Evolutionary conservation across 1,140 invertebrate species (phyloP), one percentile per base, ranked within the genome.

Genomic region (Whitmania pigra): DNA sequence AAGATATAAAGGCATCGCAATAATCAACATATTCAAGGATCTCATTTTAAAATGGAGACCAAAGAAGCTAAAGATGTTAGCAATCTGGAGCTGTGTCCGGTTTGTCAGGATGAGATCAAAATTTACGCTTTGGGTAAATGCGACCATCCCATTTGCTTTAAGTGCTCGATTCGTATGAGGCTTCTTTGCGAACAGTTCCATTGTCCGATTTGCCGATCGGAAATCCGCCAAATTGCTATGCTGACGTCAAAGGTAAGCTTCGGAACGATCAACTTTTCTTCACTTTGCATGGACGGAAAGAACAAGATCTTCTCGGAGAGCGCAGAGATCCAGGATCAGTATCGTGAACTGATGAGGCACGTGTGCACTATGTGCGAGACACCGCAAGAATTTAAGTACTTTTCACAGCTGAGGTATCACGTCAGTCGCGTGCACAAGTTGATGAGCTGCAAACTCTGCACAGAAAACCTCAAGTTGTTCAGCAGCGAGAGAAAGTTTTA

Each of bases 401-500:
- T 96, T 78, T 82, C 83, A 60, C 85, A 85, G 71, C 85, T 97
- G 0, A 88, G 88, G 79, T 88, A 90, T 76, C 94, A 98, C 81
- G 89, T 96, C 85, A 85, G 88, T 76, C 86, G 87, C 76, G 87
- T 87, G 53, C 94, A 98, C 83, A 88, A 91, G 73, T 80, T 90
- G 60, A 88, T 88, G 81, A 94, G 88, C 77, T 98, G 94, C 84
- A 92, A 95, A 80, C 84, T 97, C 0, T 98, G 94, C 82, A 87
- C 91, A 2, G 88, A 91, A 75, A 88, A 95, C 82, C 85, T 97
- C 43, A 94, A 90, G 89, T 92, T 96, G 76, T 97, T 97, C 79
- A 89, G 91, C 0, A 87, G 85, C 77, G 94, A 98, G 81, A 84
- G 93, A 55, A 87, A 89, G 73, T 90, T 87, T 78, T 97, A 98